phyloP scores from a whole-genome alignment of 2,113 vertebrate species.

The Odontophorus gujanensis region DNA sequence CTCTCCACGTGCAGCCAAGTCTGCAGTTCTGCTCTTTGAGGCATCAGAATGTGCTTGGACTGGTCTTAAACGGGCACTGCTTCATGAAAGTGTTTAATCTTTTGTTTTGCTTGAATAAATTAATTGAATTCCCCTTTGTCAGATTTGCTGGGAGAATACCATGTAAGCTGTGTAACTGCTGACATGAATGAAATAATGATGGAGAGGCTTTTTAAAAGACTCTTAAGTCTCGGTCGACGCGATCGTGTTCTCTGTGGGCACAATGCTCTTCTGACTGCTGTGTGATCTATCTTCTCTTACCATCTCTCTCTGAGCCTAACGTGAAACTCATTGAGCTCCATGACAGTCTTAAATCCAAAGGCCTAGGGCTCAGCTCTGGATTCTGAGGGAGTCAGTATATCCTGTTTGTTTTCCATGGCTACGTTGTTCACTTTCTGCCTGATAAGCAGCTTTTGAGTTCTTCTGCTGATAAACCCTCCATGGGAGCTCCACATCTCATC shows the following conservation, averaged over 20 bases:
- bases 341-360: not conserved
- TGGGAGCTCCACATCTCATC: not conserved
- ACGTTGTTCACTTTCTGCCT: not conserved
- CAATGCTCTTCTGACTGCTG: not conserved
- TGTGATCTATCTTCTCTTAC: not conserved
- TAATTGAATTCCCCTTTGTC: not conserved
- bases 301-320: not conserved
- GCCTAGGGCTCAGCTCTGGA: not conserved
- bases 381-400: not conserved
- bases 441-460: not conserved
- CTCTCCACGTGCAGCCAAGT: not conserved
- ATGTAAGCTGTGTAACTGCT: not conserved
- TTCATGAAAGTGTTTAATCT: not conserved
- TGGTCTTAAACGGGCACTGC: not conserved
- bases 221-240: not conserved
- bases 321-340: not conserved
- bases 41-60: not conserved
- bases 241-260: not conserved
- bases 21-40: not conserved
- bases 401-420: not conserved
- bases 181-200: not conserved
- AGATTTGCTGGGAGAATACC: not conserved
- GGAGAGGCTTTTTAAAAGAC: not conserved
- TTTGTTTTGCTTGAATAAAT: not conserved
- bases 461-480: not conserved